Evolutionary conservation across 2,888 invertebrate species (phyloP), one percentile per base, ranked within the genome.

Genomic region (Ctenicera cuprea): DNA sequence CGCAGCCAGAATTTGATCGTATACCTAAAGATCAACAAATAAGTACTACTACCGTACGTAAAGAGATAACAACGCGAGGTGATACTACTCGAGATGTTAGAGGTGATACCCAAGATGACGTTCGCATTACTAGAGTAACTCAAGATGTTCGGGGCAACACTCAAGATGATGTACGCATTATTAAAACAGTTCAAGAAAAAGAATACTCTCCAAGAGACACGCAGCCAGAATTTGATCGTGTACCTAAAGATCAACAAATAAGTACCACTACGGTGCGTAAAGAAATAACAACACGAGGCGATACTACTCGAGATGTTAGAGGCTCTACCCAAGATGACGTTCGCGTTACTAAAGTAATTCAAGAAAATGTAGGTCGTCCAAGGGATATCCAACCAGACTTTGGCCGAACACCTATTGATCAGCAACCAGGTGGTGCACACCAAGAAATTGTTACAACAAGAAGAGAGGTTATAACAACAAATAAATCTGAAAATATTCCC

Each of bases 281-380:
- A 59, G 38, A 59, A 11, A 3, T 59, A 38, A 59, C 41, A 38
- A 18, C 12, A 20, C 12, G 20, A 20, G 59, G 20, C 4, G 30
- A 14, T 30, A 59, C 37, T 20, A 52, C 52, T 3, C 26, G n/a
- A n/a, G 18, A 37, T 18, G 16, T 57, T 1, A 14, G 8, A 8
- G 38, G 7, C 5, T 14, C 11, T 26, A 37, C 37, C 37, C 38
- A 64, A 33, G 64, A 64, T 50, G 64, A 64, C 12, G 48, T 64
- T 4, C 45, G 48, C 7, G 38, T 48, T 30, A 50, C 37, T 3
- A 64, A 18, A 16, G 33, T 50, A 8, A 48, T 64, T 3, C 48
- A 33, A 12, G 64, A 45, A 14, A 33, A 33, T 18, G 64, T 18
- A 9, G 30, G 45, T 9, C 4, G n/a, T 11, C 38, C 61, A 18